Evolutionary conservation across 2,113 vertebrate species (phyloP), one percentile per base, ranked within the genome.

Genomic region (Apus apus): DNA sequence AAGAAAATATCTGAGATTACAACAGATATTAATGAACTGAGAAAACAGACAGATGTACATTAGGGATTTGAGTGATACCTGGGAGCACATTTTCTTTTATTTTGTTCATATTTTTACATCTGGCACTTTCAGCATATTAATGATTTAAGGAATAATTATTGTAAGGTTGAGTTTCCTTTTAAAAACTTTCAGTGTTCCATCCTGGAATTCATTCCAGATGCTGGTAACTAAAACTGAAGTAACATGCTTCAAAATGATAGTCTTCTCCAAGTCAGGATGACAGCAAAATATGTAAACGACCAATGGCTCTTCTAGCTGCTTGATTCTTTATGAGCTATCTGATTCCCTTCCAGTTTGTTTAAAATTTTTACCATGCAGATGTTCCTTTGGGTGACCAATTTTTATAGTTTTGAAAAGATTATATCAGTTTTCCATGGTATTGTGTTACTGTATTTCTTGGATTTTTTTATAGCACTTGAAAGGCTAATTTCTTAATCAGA

Each of bases 391-490:
- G 97, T 98, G 98, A 98, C 96, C 98, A 96, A 97, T 98, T 98
- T 98, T 98, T 98, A 98, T 98, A 97, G 98, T 98, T 98, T 98
- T 98, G 97, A 98, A 97, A 98, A 98, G 98, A 98, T 98, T 97
- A 97, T 98, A 98, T 98, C 98, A 97, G 97, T 98, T 98, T 98
- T 98, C 98, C 97, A 94, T 95, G 97, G 96, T 98, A 98, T 98
- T 98, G 98, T 97, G 94, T 98, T 98, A 98, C 98, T 98, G 98
- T 98, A 94, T 98, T 98, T 98, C 97, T 98, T 98, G 98, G 97
- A 97, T 96, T 96, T 97, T 97, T 97, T 97, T 97, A 97, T 96
- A 97, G 97, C 96, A 95, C 97, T 98, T 97, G 97, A 98, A 98
- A 98, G 98, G 97, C 97, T 98, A 97, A 97, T 97, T 98, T 97